A percentile compares a stretch with the other conserved stretches of the same genome.
Evolutionary conservation across 2,888 invertebrate genomes (phyloP).

Genomic region (Allophyes oxyacanthae): DNA sequence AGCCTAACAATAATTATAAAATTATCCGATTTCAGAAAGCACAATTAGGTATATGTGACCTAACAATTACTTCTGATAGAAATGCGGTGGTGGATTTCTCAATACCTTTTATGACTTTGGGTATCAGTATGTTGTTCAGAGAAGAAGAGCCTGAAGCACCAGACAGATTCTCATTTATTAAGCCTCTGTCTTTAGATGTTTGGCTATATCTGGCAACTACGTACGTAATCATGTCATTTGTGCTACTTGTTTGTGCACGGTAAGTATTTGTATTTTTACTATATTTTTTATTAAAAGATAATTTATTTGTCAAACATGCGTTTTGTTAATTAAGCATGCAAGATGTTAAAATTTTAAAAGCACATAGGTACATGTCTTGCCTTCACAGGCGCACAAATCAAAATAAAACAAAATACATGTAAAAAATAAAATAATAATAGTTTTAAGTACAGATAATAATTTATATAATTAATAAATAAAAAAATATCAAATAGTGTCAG

Average conservation of each 20-base stretch:
- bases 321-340: no score
- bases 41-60: conserved; percentile 97
- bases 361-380: no score
- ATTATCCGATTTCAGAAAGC: conserved; percentile 92
- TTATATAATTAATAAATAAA: no score
- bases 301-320: neutral
- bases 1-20: neutral
- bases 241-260: conserved; percentile 94
- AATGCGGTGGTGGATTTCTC: conserved; percentile 97
- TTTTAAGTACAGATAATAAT: no score
- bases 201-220: conserved; percentile 97
- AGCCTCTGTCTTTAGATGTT: conserved; percentile 94
- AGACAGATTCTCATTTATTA: conserved; percentile 95
- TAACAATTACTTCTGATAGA: conserved; percentile 97
- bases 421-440: no score
- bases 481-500: no score
- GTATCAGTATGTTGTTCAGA: conserved; percentile 95
- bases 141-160: conserved; percentile 94
- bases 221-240: conserved; percentile 94
- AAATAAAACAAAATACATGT: no score
- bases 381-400: no score
- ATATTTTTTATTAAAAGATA: no score
- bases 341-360: no score
- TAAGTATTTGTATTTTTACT: conserved; percentile 65
- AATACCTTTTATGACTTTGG: conserved; percentile 98